Evolutionary conservation across 2,888 invertebrate genomes (phyloP).

Genomic region (Oligia fasciuncula): DNA sequence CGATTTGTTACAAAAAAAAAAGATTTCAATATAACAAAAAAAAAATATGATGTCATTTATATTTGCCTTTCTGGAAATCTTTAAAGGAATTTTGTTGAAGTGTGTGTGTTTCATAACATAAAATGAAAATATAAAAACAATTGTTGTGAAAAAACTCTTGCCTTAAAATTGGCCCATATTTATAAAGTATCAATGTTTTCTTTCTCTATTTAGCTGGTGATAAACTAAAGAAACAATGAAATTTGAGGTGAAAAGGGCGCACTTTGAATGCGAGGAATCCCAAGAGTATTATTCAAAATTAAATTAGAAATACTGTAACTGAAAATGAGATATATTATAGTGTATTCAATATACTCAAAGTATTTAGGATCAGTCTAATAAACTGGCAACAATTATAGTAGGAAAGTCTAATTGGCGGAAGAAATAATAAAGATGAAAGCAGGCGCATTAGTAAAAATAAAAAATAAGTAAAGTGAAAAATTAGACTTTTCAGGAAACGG

Average conservation of each 20-base stretch:
- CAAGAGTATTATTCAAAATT: slow-evolving; percentile 4
- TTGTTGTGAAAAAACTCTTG: slow-evolving; percentile 5
- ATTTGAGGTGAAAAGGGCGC: background rate
- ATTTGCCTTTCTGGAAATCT: slow-evolving; percentile 7
- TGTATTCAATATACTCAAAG: background rate
- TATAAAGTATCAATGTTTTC: background rate
- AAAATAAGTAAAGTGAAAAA: slow-evolving; percentile 2
- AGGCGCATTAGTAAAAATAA: background rate
- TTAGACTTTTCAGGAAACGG: slow-evolving; percentile 32
- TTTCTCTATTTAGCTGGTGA: background rate
- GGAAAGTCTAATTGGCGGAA: slow-evolving; percentile 3
- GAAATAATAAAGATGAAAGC: slow-evolving; percentile 9
- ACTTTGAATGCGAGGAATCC: background rate
- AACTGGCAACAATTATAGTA: slow-evolving; percentile 3
- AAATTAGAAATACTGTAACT: slow-evolving; percentile 1
- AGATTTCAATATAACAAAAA: background rate
- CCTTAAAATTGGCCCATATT: slow-evolving; percentile 22
- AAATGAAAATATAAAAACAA: background rate
- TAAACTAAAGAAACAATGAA: background rate
- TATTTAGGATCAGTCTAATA: background rate
- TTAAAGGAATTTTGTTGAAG: slow-evolving; percentile 1
- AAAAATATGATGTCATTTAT: background rate
- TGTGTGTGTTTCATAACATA: background rate
- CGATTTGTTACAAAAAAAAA: slow-evolving; percentile 18
- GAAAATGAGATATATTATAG: slow-evolving; percentile 30